phyloP scores from a whole-genome alignment of 1,140 invertebrate species.

The Gonatopus flavifemur region DNA sequence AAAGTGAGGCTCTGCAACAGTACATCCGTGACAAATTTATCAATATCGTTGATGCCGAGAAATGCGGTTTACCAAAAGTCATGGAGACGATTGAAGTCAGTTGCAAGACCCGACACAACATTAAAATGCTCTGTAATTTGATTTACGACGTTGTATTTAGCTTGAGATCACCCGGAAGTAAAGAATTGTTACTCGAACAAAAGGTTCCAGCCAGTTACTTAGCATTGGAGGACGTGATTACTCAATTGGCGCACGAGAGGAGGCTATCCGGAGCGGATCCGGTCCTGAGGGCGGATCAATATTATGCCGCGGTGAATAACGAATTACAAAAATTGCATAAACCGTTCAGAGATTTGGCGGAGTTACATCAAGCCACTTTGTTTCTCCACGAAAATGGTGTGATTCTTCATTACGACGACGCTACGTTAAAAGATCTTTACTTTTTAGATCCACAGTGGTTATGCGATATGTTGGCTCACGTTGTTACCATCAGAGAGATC shows the following conservation, averaged over 20 bases:
- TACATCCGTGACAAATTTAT: constrained; percentile 89
- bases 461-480: constrained; percentile 95
- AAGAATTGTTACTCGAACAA: constrained; percentile 89
- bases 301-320: constrained; percentile 70
- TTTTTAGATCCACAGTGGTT: constrained; percentile 98
- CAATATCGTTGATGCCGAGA: constrained; percentile 92
- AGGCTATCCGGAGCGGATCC: constrained; percentile 74
- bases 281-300: constrained; percentile 85
- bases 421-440: constrained; percentile 90
- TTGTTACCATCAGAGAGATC: constrained; percentile 93
- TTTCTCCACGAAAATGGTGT: constrained; percentile 98
- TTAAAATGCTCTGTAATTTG: constrained; percentile 86
- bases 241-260: constrained; percentile 75
- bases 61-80: constrained; percentile 90
- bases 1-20: constrained; percentile 82
- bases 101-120: constrained; percentile 88
- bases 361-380: constrained; percentile 92
- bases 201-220: constrained; percentile 95
- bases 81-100: constrained; percentile 91
- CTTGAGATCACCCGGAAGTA: constrained; percentile 84
- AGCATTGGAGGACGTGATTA: constrained; percentile 89
- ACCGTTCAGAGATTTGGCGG: constrained; percentile 83
- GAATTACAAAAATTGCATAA: constrained; percentile 71
- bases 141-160: constrained; percentile 95
- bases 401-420: constrained; percentile 97